These are phyloP conservation scores for Chaenocephalus aceratus DNA, from an alignment of 2,113 vertebrate species.

Conservation along the genomic window DNA sequence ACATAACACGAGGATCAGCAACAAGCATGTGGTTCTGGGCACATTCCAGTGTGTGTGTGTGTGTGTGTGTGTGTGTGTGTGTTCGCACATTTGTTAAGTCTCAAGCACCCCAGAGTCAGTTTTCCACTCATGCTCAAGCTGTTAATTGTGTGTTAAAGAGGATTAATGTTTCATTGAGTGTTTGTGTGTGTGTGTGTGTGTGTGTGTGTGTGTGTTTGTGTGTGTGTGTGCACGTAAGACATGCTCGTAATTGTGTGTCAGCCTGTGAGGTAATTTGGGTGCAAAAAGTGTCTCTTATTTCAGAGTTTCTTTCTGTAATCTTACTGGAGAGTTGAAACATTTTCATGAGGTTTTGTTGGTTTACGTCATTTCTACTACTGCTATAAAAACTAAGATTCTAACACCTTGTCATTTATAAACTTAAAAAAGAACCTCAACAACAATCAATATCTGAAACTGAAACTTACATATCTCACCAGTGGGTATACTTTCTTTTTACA, in stretches of 20 bases:
- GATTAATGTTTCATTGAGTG: background rate
- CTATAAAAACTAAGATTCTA: background rate
- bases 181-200: background rate
- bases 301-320: background rate
- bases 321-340: background rate
- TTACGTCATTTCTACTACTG: background rate
- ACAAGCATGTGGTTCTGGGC: slow-evolving; percentile 26
- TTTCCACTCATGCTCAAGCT: slow-evolving; percentile 38
- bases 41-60: slow-evolving; percentile 40
- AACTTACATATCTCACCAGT: background rate
- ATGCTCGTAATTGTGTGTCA: background rate
- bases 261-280: background rate
- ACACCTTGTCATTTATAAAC: background rate
- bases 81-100: slow-evolving; percentile 26
- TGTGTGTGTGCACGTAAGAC: background rate
- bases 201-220: no score
- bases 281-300: background rate
- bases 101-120: slow-evolving; percentile 25
- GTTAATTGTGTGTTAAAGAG: slow-evolving; percentile 44
- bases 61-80: background rate
- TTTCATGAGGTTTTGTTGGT: background rate
- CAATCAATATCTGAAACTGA: background rate
- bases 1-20: slow-evolving; percentile 64
- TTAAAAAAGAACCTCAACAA: no score
- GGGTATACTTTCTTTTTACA: background rate